These are phyloP conservation scores for Nomia melanderi DNA, from an alignment of 1,140 invertebrate species.

Conservation along the genomic window DNA sequence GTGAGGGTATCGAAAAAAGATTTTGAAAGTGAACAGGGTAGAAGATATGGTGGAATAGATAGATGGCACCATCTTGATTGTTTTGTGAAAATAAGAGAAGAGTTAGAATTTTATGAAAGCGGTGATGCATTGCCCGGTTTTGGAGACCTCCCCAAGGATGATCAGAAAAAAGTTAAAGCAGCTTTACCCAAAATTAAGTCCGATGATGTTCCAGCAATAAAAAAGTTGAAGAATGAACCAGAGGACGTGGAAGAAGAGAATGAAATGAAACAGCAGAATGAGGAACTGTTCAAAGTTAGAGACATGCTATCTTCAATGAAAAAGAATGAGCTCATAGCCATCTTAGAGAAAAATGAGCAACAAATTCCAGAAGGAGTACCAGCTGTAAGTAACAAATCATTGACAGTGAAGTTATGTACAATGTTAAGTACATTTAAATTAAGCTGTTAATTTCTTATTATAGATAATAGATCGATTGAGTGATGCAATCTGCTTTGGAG, in stretches of 20 bases:
- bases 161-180: slow-evolving; percentile 86
- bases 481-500: slow-evolving; percentile 95
- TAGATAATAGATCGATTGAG: slow-evolving; percentile 89
- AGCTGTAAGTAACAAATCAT: slow-evolving; percentile 80
- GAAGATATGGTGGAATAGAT: slow-evolving; percentile 89
- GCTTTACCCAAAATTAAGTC: slow-evolving; percentile 86
- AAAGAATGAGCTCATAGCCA: slow-evolving; percentile 83
- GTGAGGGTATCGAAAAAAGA: slow-evolving; percentile 93
- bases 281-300: slow-evolving; percentile 87
- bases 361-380: slow-evolving; percentile 82
- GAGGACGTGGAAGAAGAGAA: slow-evolving; percentile 82
- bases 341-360: slow-evolving; percentile 81
- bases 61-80: slow-evolving; percentile 97
- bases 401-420: background rate
- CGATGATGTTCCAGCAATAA: slow-evolving; percentile 82
- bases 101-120: slow-evolving; percentile 88
- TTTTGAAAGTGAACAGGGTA: slow-evolving; percentile 90
- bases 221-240: slow-evolving; percentile 86
- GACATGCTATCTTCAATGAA: slow-evolving; percentile 78
- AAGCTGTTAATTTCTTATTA: slow-evolving; percentile 7
- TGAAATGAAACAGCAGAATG: slow-evolving; percentile 88
- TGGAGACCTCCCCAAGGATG: slow-evolving; percentile 86
- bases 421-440: background rate
- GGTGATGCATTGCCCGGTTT: slow-evolving; percentile 89
- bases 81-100: slow-evolving; percentile 89